Base-by-base conservation (phyloP, 30 jellyfish, hydroid and myxozoan genomes). In the Haliclystus octoradiatus region DNA sequence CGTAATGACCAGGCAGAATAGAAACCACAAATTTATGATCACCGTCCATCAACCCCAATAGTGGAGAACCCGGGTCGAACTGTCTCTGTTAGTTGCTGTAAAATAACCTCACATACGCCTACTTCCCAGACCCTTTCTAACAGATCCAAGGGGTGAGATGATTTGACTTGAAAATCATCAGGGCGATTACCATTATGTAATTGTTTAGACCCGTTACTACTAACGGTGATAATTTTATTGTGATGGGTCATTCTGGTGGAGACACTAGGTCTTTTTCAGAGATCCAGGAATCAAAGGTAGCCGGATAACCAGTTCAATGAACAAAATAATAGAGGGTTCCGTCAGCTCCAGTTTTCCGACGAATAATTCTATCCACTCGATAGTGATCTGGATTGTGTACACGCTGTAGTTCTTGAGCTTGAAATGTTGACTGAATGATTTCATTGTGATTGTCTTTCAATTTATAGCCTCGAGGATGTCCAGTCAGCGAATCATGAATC, bases 331-430 rank as follows among this genome's bases (percentile, higher is more conserved):
- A 40, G 14, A 19, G 9, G 9, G 9, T 40, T 40, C 57, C 57
- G 19, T 19, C 19, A 19, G 14, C 14, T 19, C 19, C 57, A 5
- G 9, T 40, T 40, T 19, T 9, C 19, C 19, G 9, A 7, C 76
- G 80, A 31, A 80, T 49, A 27, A 80, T 62, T 57, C 53, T 72
- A 26, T 80, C 88, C 57, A 80, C 72, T 2, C 83, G 61, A 69
- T 25, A 78, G 35, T 28, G 46, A 24, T 33, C 31, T 22, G 81
- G 88, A 24, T 19, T 34, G 19, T 29, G 28, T 5, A 73, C 84
- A 27, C 35, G 62, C 62, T 69, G 92, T 19, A 40, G 57, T 19
- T 40, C 57, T 9, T 40, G 57, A 40, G 9, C 14, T 9, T 5
- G 57, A 40, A 40, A 40, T 19, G 19, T 5, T 5, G 19, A 9